Conservation (phyloP, 64 coral and sea anemone genomes). For the Acropora tenuis region DNA sequence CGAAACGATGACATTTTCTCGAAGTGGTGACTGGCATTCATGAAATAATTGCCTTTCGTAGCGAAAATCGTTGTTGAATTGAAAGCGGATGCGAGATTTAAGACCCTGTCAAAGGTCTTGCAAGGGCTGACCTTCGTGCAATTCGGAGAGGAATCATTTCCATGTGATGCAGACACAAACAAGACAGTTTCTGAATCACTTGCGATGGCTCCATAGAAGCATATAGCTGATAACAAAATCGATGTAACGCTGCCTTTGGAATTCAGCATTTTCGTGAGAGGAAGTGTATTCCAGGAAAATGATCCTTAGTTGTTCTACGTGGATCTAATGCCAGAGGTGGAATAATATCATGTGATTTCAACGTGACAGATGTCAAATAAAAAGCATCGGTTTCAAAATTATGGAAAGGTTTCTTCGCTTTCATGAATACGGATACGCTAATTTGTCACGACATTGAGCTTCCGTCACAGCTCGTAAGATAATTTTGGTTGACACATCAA, state of each 20-base stretch:
- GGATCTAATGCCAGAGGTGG: too few relatives aligned
- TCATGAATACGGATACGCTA: too few relatives aligned
- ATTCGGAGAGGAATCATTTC: constrained; percentile 15
- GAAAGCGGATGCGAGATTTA: not conserved
- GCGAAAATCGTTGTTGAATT: constrained; percentile 35
- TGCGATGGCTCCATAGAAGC: not conserved
- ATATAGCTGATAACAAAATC: not conserved
- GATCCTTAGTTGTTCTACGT: too few relatives aligned
- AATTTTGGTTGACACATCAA: too few relatives aligned
- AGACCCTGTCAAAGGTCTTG: constrained; percentile 20
- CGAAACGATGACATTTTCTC: constrained; percentile 34
- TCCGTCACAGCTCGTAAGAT: too few relatives aligned
- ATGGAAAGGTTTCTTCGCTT: too few relatives aligned
- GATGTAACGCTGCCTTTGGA: not conserved
- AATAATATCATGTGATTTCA: not conserved
- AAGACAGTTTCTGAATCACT: not conserved
- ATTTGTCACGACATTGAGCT: too few relatives aligned
- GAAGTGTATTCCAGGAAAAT: too few relatives aligned
- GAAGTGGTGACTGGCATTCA: constrained; percentile 52
- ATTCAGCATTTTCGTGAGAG: not conserved
- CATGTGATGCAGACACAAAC: constrained; percentile 28
- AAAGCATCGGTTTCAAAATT: too few relatives aligned
- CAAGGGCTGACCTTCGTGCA: not conserved
- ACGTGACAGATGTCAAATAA: too few relatives aligned
- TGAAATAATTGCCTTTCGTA: constrained; percentile 26